Evolutionary conservation across 1,140 invertebrate species (phyloP), one percentile per base, ranked within the genome.

Genomic region (Monochamus saltuarius): DNA sequence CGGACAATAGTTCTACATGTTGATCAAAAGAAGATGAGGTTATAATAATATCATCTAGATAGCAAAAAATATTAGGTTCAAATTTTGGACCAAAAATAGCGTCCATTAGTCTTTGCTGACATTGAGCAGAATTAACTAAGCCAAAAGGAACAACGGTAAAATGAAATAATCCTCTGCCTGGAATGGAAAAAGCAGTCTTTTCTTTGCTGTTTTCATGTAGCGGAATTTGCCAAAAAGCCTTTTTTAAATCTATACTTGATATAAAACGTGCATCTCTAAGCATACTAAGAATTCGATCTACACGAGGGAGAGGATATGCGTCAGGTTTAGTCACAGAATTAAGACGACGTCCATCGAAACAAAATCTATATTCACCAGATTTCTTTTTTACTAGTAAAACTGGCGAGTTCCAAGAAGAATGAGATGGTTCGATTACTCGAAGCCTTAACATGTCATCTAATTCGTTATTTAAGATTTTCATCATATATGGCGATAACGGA

Each of bases 101-200:
- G n/a, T 29, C 29, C 47, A 50, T 22, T 9, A 50, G 29, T 50
- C 29, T 29, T 29, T 22, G 17, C 19, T 50, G 47, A 29, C 17
- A 29, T 29, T 50, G 47, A 16, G 47, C 47, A 29, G 13, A 16
- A 50, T 50, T 50, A 2, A 13, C 34, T 3, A 50, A 29, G 8
- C 47, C 47, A 29, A 50, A 35, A 50, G 47, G 47, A 29, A 50
- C 71, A 1, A 73, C 68, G 4, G 54, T 65, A 54, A 75, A 77
- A 47, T 73, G 59, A 56, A 65, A n/a, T n/a, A n/a, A n/a, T n/a
- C n/a, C n/a, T n/a, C n/a, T n/a, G n/a, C n/a, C n/a, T n/a, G n/a
- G n/a, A 79, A 4, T 16, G 6, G 64, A 63, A 63, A 81, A 80
- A 1, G 72, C 76, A 0, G 79, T 81, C 47, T 72, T 69, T 56